phyloP scores from a whole-genome alignment of 2,888 invertebrate genomes.

The Drosophila formosana region DNA sequence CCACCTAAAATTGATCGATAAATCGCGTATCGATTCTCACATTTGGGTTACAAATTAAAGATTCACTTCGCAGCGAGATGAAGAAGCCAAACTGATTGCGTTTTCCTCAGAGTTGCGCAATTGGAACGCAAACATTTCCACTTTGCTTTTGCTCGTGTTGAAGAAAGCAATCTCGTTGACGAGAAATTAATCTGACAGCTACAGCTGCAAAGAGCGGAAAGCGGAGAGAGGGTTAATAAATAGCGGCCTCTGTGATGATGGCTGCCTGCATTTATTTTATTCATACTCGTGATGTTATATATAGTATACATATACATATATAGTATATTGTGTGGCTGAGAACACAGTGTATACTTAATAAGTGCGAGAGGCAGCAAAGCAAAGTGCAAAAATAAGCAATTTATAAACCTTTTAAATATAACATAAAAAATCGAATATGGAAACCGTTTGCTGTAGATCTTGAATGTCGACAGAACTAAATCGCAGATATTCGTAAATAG shows the following conservation, averaged over 20 bases:
- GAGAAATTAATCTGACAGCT: conserved; percentile 26
- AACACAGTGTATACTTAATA: conserved; percentile 11
- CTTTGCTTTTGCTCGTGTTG: conserved; percentile 1
- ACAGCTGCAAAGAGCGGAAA: conserved; percentile 6
- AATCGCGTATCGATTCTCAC: conserved; percentile 2
- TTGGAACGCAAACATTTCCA: neutral
- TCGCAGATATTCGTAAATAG: neutral
- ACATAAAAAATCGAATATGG: conserved; percentile 8
- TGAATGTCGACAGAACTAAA: conserved; percentile 9
- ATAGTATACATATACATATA: neutral
- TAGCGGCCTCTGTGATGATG: conserved; percentile 12
- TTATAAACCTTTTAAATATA: conserved; percentile 15
- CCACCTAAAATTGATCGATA: neutral
- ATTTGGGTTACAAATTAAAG: neutral
- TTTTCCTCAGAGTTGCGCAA: neutral
- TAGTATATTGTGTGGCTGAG: conserved; percentile 4
- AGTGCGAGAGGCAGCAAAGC: neutral
- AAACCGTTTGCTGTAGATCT: conserved; percentile 12
- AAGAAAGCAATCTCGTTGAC: conserved; percentile 18
- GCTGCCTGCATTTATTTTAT: conserved; percentile 32
- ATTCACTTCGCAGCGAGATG: neutral
- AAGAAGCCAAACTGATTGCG: neutral
- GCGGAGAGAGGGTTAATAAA: conserved; percentile 12
- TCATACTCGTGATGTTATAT: conserved; percentile 11
- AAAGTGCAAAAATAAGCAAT: conserved; percentile 10